Conservation (phyloP, 2,888 invertebrate species). For the Beris chalybata region DNA sequence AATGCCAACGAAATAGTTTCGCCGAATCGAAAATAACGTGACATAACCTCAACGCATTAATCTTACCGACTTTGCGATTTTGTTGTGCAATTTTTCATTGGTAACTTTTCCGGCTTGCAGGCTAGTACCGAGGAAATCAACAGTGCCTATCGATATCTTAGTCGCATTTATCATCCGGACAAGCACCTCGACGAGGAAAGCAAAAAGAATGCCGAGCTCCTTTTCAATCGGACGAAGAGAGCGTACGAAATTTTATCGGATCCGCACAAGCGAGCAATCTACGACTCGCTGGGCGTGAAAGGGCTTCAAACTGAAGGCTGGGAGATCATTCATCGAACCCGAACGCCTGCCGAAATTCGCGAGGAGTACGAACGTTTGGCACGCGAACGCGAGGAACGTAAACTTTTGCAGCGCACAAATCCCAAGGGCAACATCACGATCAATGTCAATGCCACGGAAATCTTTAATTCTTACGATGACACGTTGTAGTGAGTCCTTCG, state of each 20-base stretch:
- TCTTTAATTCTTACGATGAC: conserved; percentile 83
- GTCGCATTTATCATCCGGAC: conserved; percentile 94
- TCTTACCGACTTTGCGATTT: conserved; percentile 19
- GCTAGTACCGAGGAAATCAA: conserved; percentile 91
- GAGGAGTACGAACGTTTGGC: conserved; percentile 93
- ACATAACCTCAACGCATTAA: conserved; percentile 25
- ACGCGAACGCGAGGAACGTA: conserved; percentile 82
- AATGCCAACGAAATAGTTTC: background rate
- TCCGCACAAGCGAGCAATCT: conserved; percentile 91
- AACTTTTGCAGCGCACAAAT: conserved; percentile 87
- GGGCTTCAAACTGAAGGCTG: conserved; percentile 94
- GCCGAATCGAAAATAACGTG: background rate
- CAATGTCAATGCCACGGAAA: conserved; percentile 88
- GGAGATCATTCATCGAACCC: conserved; percentile 89
- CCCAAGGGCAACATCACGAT: conserved; percentile 86
- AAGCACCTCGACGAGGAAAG: conserved; percentile 83
- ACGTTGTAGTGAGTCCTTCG: conserved; percentile 60
- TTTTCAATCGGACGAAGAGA: conserved; percentile 90
- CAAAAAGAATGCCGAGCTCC: conserved; percentile 85
- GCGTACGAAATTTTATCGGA: conserved; percentile 96
- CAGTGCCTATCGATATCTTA: conserved; percentile 87
- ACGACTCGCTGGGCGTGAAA: conserved; percentile 84
- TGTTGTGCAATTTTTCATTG: conserved; percentile 23
- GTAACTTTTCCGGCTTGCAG: conserved; percentile 58
- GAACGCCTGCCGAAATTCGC: conserved; percentile 92